Evolutionary conservation across 2,888 invertebrate genomes (phyloP).

Genomic region (Stegana nigrithorax): DNA sequence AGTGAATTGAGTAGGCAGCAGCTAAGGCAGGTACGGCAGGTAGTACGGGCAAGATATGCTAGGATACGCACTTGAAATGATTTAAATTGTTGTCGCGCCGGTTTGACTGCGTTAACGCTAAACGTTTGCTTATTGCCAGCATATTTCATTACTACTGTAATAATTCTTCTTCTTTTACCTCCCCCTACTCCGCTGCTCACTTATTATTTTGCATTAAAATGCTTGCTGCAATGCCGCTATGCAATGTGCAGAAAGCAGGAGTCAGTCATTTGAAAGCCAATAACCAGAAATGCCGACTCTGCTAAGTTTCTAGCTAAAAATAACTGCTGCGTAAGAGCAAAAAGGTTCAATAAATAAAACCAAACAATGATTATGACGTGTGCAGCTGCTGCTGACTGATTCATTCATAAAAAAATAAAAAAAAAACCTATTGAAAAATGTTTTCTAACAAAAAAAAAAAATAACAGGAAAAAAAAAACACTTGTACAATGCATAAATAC

Average conservation of each 20-base stretch:
- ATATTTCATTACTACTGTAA: too few species aligned
- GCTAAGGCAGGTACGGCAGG: not conserved
- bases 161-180: too few species aligned
- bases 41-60: too few species aligned
- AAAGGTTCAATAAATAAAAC: not conserved
- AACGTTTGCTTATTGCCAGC: not conserved
- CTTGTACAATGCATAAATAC: constrained; percentile 3
- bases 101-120: constrained; percentile 30
- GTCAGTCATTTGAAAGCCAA: too few species aligned
- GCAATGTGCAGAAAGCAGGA: too few species aligned
- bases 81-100: constrained; percentile 47
- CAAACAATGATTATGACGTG: not conserved
- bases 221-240: too few species aligned
- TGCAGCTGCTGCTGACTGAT: not conserved
- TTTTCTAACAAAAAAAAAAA: not conserved
- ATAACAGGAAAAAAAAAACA: not conserved
- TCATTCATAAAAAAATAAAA: constrained; percentile 7
- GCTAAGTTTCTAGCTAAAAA: too few species aligned
- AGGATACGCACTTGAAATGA: not conserved
- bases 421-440: too few species aligned
- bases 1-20: too few species aligned
- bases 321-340: constrained; percentile 6
- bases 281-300: too few species aligned
- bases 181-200: too few species aligned
- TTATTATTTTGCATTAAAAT: too few species aligned